phyloP scores from a whole-genome alignment of 2,888 invertebrate genomes.

The Cynaeus angustus region DNA sequence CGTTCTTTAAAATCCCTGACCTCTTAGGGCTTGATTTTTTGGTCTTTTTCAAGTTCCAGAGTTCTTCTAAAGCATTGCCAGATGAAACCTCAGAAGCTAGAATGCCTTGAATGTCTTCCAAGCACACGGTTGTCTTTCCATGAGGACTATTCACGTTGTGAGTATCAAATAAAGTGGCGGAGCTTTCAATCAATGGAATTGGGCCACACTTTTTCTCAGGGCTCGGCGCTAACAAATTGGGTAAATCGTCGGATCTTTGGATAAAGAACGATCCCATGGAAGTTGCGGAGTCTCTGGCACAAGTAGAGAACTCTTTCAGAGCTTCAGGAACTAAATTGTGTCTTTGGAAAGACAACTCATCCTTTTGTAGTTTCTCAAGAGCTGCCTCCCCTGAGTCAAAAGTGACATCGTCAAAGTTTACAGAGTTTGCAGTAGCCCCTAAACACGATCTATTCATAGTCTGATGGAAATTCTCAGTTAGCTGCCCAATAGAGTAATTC shows the following conservation, averaged over 20 bases:
- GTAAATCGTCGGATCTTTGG: slow-evolving; percentile 69
- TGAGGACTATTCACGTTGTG: too few species aligned
- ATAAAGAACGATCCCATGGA: slow-evolving; percentile 72
- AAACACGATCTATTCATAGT: too few species aligned
- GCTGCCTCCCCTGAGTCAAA: slow-evolving; percentile 68
- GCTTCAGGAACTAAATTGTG: slow-evolving; percentile 60
- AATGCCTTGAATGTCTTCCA: slow-evolving; percentile 18
- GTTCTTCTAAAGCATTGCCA: slow-evolving; percentile 50
- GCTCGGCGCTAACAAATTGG: slow-evolving; percentile 61
- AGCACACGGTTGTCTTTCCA: slow-evolving; percentile 14
- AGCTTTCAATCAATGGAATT: slow-evolving; percentile 61
- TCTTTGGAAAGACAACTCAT: slow-evolving; percentile 70
- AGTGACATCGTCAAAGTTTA: neutral
- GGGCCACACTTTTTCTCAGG: slow-evolving; percentile 60
- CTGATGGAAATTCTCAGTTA: too few species aligned
- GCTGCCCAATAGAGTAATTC: too few species aligned
- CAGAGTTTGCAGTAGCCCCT: neutral
- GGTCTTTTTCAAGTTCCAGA: slow-evolving; percentile 44
- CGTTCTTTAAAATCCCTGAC: neutral
- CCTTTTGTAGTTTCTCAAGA: slow-evolving; percentile 67
- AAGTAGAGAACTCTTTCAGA: slow-evolving; percentile 43
- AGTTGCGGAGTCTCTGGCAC: slow-evolving; percentile 53
- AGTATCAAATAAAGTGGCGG: slow-evolving; percentile 49
- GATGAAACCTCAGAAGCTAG: slow-evolving; percentile 54
- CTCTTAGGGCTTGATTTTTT: slow-evolving; percentile 2